phyloP scores from a whole-genome alignment of 53 echinoderm and acorn worm species.

The Echinarachnius parma region DNA sequence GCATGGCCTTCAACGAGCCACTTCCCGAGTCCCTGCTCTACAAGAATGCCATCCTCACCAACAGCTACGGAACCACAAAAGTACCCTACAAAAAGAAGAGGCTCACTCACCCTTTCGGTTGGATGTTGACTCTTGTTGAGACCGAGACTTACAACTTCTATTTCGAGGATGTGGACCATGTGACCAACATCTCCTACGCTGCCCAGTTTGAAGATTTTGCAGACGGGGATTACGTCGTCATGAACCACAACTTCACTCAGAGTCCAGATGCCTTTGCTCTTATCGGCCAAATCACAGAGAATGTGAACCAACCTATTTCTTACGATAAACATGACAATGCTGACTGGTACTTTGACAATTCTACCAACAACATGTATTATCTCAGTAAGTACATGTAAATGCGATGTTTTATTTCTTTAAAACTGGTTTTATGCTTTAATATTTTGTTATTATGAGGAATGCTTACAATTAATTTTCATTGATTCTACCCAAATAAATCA shows the following conservation, averaged over 20 bases:
- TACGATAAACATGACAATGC: conserved; percentile 63
- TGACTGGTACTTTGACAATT: conserved; percentile 70
- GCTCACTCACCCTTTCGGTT: conserved; percentile 68
- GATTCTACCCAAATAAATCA: too few relatives aligned
- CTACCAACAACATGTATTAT: conserved; percentile 58
- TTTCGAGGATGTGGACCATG: conserved; percentile 64
- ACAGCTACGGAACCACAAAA: conserved; percentile 53
- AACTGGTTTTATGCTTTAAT: too few relatives aligned
- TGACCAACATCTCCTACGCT: conserved; percentile 73
- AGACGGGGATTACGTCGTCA: conserved; percentile 71
- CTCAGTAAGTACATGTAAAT: conserved; percentile 77
- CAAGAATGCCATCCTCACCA: conserved; percentile 60
- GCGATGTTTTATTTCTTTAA: too few relatives aligned
- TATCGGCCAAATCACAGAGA: conserved; percentile 46
- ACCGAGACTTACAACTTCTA: conserved; percentile 64
- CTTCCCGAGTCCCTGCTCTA: conserved; percentile 63
- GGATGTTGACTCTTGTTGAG: conserved; percentile 88
- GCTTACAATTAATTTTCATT: too few relatives aligned
- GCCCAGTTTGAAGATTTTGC: conserved; percentile 58
- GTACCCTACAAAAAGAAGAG: conserved; percentile 60
- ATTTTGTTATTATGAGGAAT: too few relatives aligned
- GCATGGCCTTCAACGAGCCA: conserved; percentile 74
- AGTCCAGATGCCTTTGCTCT: conserved; percentile 74
- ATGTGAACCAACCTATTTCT: conserved; percentile 23
- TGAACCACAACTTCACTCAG: conserved; percentile 78